Percentiles rank a stretch among this genome's conserved stretches.
phyloP scores from a whole-genome alignment of 2,113 vertebrate genomes.

The Thamnaconus septentrionalis region DNA sequence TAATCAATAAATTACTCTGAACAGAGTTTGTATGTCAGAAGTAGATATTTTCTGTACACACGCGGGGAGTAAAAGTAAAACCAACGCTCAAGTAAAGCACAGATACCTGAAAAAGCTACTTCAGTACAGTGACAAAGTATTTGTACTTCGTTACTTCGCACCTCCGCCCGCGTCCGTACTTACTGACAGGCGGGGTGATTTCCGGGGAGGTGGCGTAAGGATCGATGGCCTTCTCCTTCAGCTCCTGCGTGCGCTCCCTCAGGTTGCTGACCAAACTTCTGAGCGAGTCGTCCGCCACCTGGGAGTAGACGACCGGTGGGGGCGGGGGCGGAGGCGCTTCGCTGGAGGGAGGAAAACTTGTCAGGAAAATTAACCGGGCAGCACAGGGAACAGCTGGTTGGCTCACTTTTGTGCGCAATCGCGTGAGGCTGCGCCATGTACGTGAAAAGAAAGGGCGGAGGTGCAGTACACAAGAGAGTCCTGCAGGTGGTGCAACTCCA shows the following conservation, averaged over 20 bases:
- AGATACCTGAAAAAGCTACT: no score
- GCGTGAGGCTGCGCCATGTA: no score
- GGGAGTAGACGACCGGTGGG: slow-evolving; percentile 64
- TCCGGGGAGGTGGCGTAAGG: slow-evolving; percentile 83
- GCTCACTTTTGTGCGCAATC: no score
- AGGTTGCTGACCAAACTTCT: slow-evolving; percentile 67
- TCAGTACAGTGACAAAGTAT: no score
- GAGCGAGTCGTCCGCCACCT: slow-evolving; percentile 72
- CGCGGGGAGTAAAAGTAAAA: no score
- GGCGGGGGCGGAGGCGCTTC: slow-evolving; percentile 22
- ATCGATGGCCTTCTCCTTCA: slow-evolving; percentile 79
- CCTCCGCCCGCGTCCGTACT: slow-evolving; percentile 51
- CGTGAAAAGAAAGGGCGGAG: background rate
- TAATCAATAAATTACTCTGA: no score
- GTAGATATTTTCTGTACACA: no score
- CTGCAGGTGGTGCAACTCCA: no score
- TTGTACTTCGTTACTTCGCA: background rate
- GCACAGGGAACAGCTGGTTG: no score
- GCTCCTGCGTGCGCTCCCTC: slow-evolving; percentile 67
- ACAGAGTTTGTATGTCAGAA: no score
- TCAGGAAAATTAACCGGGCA: no score
- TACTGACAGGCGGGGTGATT: slow-evolving; percentile 81
- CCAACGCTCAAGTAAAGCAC: no score
- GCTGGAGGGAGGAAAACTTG: slow-evolving; percentile 30
- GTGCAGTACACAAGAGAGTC: background rate